Percentiles rank a stretch among this genome's conserved stretches.
phyloP scores from a whole-genome alignment of 1,140 invertebrate genomes.

The Mercenaria mercenaria region DNA sequence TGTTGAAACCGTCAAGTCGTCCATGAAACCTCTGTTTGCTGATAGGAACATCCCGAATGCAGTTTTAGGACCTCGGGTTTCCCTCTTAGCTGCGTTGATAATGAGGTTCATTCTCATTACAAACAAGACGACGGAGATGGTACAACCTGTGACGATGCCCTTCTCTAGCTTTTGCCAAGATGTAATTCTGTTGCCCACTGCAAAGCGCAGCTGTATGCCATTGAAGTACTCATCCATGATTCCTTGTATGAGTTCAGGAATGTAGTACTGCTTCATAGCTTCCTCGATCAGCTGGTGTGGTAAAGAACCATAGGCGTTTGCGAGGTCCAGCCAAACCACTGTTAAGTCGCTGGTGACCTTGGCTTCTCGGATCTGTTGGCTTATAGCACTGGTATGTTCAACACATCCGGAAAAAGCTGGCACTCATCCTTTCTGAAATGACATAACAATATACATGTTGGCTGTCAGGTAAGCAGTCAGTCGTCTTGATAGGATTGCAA shows the following conservation, averaged over 20 bases:
- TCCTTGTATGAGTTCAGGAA: not conserved
- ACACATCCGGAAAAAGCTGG: conserved; percentile 38
- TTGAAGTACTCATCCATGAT: not conserved
- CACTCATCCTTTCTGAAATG: no score
- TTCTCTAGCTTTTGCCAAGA: no score
- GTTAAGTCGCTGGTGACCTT: conserved; percentile 6
- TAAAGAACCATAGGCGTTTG: no score
- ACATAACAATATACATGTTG: conserved; percentile 21
- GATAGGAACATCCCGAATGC: conserved; percentile 11
- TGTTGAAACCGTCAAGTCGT: conserved; percentile 52
- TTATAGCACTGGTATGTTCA: no score
- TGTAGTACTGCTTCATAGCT: no score
- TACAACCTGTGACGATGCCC: not conserved
- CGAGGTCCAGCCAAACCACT: not conserved
- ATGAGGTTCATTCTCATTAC: not conserved
- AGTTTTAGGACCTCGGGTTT: conserved; percentile 39
- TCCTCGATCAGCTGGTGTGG: no score
- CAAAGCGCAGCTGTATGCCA: no score
- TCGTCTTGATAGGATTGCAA: conserved; percentile 6
- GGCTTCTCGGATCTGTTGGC: no score
- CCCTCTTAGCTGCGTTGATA: no score
- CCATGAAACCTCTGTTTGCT: conserved; percentile 51
- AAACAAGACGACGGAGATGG: not conserved
- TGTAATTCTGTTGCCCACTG: no score
- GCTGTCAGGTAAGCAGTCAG: conserved; percentile 7